A percentile compares a stretch with the other conserved stretches of the same genome.
Evolutionary conservation across 2,797 vertebrate genomes (phyloP).

Genomic region (Cetoscarus ocellatus): DNA sequence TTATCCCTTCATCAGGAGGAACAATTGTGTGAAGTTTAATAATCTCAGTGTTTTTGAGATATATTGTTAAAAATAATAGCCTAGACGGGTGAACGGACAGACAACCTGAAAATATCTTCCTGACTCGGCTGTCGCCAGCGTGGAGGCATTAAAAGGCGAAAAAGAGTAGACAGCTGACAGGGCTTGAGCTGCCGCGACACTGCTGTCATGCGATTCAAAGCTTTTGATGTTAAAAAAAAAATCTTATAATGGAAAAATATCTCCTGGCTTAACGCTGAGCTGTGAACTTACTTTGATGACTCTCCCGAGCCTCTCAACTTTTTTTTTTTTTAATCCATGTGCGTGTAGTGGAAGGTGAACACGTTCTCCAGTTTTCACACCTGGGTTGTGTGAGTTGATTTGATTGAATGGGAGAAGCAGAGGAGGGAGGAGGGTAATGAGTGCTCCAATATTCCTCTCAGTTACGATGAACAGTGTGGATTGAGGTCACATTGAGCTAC

Average conservation of each 20-base stretch:
- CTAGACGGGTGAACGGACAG: too few relatives aligned
- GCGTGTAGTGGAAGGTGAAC: neutral
- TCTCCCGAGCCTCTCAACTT: constrained; percentile 22
- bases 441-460: constrained; percentile 32
- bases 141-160: constrained; percentile 20
- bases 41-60: too few relatives aligned
- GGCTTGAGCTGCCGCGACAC: constrained; percentile 63
- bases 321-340: constrained; percentile 5
- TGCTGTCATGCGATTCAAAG: constrained; percentile 64
- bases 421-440: constrained; percentile 32
- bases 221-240: constrained; percentile 68
- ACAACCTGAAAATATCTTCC: too few relatives aligned
- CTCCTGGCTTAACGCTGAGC: constrained; percentile 53
- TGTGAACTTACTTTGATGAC: constrained; percentile 51
- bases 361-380: constrained; percentile 20
- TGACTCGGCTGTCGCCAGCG: too few relatives aligned
- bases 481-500: constrained; percentile 61
- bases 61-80: too few relatives aligned
- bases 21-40: too few relatives aligned
- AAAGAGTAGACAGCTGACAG: constrained; percentile 42
- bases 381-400: constrained; percentile 19
- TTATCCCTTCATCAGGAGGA: too few relatives aligned
- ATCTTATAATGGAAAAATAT: constrained; percentile 51
- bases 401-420: neutral
- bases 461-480: constrained; percentile 48